These are phyloP conservation scores for Cheilosia urbana DNA, from an alignment of 2,888 invertebrate species.

Conservation along the genomic window DNA sequence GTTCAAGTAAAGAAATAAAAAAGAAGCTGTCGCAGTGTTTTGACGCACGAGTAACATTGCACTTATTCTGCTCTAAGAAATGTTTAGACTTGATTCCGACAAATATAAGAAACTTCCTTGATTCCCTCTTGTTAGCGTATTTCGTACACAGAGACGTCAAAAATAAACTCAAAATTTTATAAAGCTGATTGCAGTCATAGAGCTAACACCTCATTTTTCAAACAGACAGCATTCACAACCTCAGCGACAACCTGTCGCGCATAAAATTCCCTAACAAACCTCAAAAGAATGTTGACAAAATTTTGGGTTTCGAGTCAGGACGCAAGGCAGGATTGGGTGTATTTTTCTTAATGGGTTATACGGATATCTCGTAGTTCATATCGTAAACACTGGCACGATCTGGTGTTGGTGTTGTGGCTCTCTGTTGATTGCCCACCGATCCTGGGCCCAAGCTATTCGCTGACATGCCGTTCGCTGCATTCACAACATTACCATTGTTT, in stretches of 20 bases:
- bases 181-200: too few species aligned
- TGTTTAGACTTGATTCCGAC: too few species aligned
- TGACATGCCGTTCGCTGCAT: conserved; percentile 70
- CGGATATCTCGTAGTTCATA: conserved; percentile 97
- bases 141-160: too few species aligned
- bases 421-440: conserved; percentile 81
- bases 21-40: too few species aligned
- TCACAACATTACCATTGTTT: conserved; percentile 79
- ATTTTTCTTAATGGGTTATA: conserved; percentile 87
- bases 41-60: too few species aligned
- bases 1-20: too few species aligned
- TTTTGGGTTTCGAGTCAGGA: conserved; percentile 64
- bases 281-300: conserved; percentile 70
- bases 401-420: conserved; percentile 87
- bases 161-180: too few species aligned
- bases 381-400: conserved; percentile 96
- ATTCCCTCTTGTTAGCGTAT: too few species aligned
- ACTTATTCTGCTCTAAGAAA: too few species aligned
- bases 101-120: too few species aligned
- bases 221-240: conserved; percentile 45
- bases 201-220: too few species aligned
- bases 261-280: conserved; percentile 13
- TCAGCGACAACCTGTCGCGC: conserved; percentile 10
- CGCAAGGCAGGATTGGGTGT: conserved; percentile 77
- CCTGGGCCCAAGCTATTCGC: conserved; percentile 63